Conservation (phyloP, 2,797 vertebrate species). For the Momotus momota region DNA sequence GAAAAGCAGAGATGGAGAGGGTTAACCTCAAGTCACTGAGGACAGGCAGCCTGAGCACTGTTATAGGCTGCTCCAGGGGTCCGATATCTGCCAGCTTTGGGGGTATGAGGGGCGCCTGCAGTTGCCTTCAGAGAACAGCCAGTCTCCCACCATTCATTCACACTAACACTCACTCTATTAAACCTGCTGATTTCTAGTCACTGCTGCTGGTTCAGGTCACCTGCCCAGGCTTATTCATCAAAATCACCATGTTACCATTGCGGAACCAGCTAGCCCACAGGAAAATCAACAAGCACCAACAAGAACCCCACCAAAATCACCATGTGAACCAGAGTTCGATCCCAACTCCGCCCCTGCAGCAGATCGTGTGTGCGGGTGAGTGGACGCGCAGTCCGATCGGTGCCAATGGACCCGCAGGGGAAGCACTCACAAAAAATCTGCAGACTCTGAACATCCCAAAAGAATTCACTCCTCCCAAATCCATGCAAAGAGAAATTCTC, state of each 20-base stretch:
- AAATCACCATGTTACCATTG: slow-evolving; percentile 28
- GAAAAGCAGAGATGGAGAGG: not conserved
- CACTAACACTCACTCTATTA: not conserved
- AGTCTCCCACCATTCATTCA: not conserved
- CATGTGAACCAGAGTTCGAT: slow-evolving; percentile 61
- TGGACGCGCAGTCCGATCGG: not conserved
- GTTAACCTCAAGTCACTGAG: not conserved
- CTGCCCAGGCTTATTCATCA: slow-evolving; percentile 61
- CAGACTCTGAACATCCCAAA: slow-evolving; percentile 55
- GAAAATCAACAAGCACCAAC: slow-evolving; percentile 76
- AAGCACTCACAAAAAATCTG: slow-evolving; percentile 66
- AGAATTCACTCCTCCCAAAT: slow-evolving; percentile 60
- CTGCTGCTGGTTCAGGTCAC: slow-evolving; percentile 42
- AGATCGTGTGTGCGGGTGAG: slow-evolving; percentile 50
- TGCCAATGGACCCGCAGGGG: slow-evolving; percentile 42
- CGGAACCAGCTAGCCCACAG: slow-evolving; percentile 65
- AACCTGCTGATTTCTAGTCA: slow-evolving; percentile 36
- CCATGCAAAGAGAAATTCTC: slow-evolving; percentile 70
- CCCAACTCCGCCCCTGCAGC: slow-evolving; percentile 60
- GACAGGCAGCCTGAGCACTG: not conserved
- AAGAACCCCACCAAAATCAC: slow-evolving; percentile 70
- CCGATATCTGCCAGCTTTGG: not conserved
- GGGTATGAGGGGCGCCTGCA: accelerated
- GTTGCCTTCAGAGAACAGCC: not conserved
- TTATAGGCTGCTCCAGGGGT: not conserved